These are phyloP conservation scores for Malurus leucopterus DNA, from an alignment of 2,797 vertebrate genomes.

Conservation along the genomic window DNA sequence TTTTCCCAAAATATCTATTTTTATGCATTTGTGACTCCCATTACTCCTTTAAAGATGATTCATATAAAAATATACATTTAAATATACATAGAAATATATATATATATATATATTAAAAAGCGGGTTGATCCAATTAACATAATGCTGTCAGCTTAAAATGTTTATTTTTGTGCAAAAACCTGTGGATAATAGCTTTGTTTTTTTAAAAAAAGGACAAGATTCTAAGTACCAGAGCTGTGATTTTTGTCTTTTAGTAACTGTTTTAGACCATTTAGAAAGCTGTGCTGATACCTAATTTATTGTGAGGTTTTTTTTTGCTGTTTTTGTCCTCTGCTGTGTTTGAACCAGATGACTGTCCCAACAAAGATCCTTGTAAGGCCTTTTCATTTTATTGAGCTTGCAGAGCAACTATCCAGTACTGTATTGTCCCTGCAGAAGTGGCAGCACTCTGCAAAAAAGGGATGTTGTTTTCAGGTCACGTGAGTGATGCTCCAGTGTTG, in stretches of 20 bases:
- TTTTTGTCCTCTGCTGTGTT: conserved; percentile 38
- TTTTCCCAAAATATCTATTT: conserved; percentile 40
- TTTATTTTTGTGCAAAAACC: conserved; percentile 53
- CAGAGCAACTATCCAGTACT: conserved; percentile 58
- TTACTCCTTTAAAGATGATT: conserved; percentile 39
- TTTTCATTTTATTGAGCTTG: conserved; percentile 44
- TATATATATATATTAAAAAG: conserved; percentile 23
- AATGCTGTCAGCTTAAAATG: conserved; percentile 33
- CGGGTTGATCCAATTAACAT: not conserved
- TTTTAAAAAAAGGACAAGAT: not conserved
- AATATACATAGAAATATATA: conserved; percentile 31
- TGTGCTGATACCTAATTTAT: conserved; percentile 55
- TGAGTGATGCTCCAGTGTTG: not conserved
- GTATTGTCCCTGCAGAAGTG: conserved; percentile 57
- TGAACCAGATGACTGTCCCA: conserved; percentile 39
- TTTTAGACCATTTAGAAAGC: conserved; percentile 23
- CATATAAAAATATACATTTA: conserved; percentile 29
- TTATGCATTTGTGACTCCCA: conserved; percentile 58
- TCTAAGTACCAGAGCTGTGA: conserved; percentile 20
- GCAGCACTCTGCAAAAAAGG: conserved; percentile 33
- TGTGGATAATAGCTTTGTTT: conserved; percentile 12
- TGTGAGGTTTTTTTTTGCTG: not conserved
- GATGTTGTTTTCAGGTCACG: conserved; percentile 38
- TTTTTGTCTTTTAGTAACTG: not conserved
- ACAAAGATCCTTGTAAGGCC: conserved; percentile 18